Percentiles rank a stretch among this genome's conserved stretches.
These are phyloP conservation scores for Vespertilio murinus DNA, from an alignment of 2,797 vertebrate species.

Conservation along the genomic window DNA sequence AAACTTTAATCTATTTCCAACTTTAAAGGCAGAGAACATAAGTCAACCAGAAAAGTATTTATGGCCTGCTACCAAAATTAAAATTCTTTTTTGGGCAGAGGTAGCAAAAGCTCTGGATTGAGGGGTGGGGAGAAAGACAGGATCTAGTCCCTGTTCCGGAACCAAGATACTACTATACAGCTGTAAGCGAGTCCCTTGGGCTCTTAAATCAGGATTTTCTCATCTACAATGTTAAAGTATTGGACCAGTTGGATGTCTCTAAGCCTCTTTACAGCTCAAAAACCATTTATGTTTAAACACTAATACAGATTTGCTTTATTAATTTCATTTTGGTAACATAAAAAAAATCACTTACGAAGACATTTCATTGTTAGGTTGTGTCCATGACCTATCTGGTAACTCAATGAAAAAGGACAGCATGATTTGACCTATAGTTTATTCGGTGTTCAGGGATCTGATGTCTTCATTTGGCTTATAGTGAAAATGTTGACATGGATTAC, in stretches of 20 bases:
- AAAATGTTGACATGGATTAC: slow-evolving; percentile 74
- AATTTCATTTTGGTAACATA: neutral
- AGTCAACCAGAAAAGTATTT: slow-evolving; percentile 76
- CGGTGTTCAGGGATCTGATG: slow-evolving; percentile 70
- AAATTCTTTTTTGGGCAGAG: slow-evolving; percentile 62
- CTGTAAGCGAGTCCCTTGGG: slow-evolving; percentile 5
- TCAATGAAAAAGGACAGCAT: slow-evolving; percentile 16
- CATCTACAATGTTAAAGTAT: neutral
- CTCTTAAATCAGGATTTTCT: slow-evolving; percentile 2
- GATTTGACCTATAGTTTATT: slow-evolving; percentile 69
- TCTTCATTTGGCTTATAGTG: slow-evolving; percentile 73
- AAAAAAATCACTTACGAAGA: slow-evolving; percentile 30
- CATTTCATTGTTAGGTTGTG: slow-evolving; percentile 16
- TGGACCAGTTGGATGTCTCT: neutral
- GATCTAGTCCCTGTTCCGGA: slow-evolving; percentile 29
- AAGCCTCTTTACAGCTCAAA: neutral
- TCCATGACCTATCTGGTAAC: slow-evolving; percentile 30
- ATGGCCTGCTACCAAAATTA: slow-evolving; percentile 70
- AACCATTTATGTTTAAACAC: neutral
- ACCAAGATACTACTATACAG: neutral
- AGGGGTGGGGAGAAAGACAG: too few relatives aligned
- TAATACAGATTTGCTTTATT: neutral
- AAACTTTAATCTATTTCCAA: slow-evolving; percentile 75
- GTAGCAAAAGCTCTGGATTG: neutral
- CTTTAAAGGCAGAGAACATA: slow-evolving; percentile 66